These are phyloP conservation scores for Colius striatus DNA, from an alignment of 2,113 vertebrate genomes.

Conservation along the genomic window DNA sequence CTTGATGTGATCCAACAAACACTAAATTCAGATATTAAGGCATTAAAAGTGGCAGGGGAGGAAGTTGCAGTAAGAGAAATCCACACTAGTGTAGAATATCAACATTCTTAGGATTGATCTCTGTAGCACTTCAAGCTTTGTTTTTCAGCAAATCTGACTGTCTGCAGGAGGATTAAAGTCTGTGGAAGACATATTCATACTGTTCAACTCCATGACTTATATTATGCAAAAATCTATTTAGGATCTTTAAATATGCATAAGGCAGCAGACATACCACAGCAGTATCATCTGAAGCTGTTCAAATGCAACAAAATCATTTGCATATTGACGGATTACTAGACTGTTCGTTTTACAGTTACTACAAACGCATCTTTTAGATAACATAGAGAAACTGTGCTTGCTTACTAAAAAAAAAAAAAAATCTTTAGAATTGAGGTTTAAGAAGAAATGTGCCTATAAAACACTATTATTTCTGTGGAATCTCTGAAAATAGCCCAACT, in stretches of 20 bases:
- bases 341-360: neutral
- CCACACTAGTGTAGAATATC: neutral
- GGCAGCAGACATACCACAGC: neutral
- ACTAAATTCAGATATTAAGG: neutral
- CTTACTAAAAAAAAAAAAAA: neutral
- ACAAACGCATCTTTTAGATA: neutral
- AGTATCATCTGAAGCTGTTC: neutral
- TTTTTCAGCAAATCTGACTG: slow-evolving; percentile 27
- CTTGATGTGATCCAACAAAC: neutral
- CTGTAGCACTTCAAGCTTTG: neutral
- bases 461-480: neutral
- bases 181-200: neutral
- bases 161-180: neutral
- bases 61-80: neutral
- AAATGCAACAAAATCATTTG: neutral
- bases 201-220: neutral
- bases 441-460: neutral
- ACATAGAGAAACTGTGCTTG: neutral
- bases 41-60: neutral
- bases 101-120: neutral
- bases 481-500: neutral
- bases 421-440: neutral
- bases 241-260: neutral
- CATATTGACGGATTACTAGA: neutral
- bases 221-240: neutral